Evolutionary conservation across 2,113 vertebrate genomes (phyloP), one percentile per base, ranked within the genome.

Genomic region (Pterophyllum scalare): DNA sequence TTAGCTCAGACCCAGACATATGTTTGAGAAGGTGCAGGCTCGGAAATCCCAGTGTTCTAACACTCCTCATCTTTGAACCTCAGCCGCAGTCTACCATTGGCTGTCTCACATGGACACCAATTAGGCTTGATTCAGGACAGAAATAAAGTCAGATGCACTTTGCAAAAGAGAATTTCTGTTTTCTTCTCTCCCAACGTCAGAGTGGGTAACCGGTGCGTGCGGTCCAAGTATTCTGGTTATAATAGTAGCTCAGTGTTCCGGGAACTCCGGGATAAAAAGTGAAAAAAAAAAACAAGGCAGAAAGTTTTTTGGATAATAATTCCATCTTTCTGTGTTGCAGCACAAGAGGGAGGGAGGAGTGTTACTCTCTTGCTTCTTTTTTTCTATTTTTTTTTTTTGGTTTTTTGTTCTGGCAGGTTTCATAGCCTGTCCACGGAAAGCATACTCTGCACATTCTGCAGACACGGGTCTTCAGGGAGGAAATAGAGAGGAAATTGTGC

Each of bases 401-500:
- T 87, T 81, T 91, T 89, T 65, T 72, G 20, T 85, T 92, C 88
- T 96, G 94, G 94, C 95, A 93, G 92, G 91, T 94, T 92, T 87
- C 90, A 88, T 75, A 81, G 91, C 88, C 91, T 90, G 93, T 94
- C 92, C 86, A 91, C 83, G 94, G 94, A 96, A 96, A 94, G 94
- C 95, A 92, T 72, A 96, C 94, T 94, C 95, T 93, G 95, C 96
- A 96, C 94, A 96, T 96, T 96, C 93, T 95, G 92, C 91, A 96
- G 96, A 96, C 95, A 81, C 93, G 90, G 91, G 94, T 94, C 96
- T 95, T 94, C 86, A 81, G 95, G 96, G 95, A 96, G 96, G 95
- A 96, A 96, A 96, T 94, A 94, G 93, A 94, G 91, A 96, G 96
- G 96, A 96, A 96, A 96, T 95, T 94, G 93, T 94, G 95, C 96